phyloP scores from a whole-genome alignment of 1,140 invertebrate genomes.

The Agrypnia vestita region DNA sequence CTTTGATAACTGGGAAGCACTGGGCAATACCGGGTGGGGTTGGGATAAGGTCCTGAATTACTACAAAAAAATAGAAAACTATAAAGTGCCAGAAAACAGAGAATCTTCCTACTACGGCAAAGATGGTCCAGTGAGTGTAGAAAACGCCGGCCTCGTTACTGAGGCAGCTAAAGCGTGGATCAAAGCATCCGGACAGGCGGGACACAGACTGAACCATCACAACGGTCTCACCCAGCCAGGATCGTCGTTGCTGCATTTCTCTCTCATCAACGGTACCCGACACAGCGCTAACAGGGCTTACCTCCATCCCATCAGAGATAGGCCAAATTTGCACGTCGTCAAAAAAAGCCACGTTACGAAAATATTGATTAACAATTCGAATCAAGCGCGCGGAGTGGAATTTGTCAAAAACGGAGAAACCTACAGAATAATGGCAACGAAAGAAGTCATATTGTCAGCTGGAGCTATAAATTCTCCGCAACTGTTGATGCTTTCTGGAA shows the following conservation, averaged over 20 bases:
- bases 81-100: slow-evolving; percentile 61
- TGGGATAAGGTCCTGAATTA: slow-evolving; percentile 87
- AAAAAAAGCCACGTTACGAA: slow-evolving; percentile 76
- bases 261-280: slow-evolving; percentile 75
- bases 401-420: slow-evolving; percentile 69
- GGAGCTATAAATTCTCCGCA: slow-evolving; percentile 83
- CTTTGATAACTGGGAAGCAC: slow-evolving; percentile 84
- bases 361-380: slow-evolving; percentile 80
- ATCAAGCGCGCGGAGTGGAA: slow-evolving; percentile 76
- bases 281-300: slow-evolving; percentile 79
- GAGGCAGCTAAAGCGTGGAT: slow-evolving; percentile 78
- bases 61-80: slow-evolving; percentile 84
- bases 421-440: slow-evolving; percentile 72
- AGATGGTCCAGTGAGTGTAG: slow-evolving; percentile 73
- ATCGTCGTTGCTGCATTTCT: slow-evolving; percentile 72
- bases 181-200: slow-evolving; percentile 83
- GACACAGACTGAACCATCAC: slow-evolving; percentile 74
- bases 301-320: slow-evolving; percentile 74
- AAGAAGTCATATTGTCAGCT: slow-evolving; percentile 82
- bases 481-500: slow-evolving; percentile 83
- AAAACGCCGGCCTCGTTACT: slow-evolving; percentile 77
- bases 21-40: slow-evolving; percentile 78
- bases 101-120: slow-evolving; percentile 68
- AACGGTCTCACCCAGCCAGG: slow-evolving; percentile 73
- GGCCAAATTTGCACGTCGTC: slow-evolving; percentile 76